Base-by-base conservation (phyloP, 2,888 invertebrate genomes). In the Folsomia manolachei region DNA sequence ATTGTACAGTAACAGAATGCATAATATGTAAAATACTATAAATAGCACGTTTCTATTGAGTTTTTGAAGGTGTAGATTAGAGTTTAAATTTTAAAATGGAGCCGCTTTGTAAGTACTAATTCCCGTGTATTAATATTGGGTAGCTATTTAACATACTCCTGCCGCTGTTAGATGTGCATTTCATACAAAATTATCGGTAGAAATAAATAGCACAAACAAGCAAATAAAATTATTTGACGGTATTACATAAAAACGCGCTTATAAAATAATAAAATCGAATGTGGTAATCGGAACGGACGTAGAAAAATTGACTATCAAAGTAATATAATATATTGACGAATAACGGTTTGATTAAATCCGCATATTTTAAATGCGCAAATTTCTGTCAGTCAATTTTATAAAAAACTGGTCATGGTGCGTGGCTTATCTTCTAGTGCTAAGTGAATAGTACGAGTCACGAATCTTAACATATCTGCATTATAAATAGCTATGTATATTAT, bases 271-370 rank as follows among this genome's bases (percentile, higher is more conserved):
- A 9, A 4, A 39, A 39, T n/a, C n/a, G n/a, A 39, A 39, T 39
- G 14, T 39, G 14, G 4, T 14, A 9, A 39, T 9, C 39, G 39
- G n/a, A 56, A 56, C 7, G 56, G 56, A 56, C 56, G 56, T 56
- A 56, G 56, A 56, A n/a, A n/a, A n/a, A 56, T 19, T 56, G 56
- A 56, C 56, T 56, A 56, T 56, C 56, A 56, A 56, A 56, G 56
- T 56, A 56, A 4, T 14, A 11, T 51, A 18, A 11, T 51, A 56
- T 9, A 39, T 39, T 39, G 39, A 39, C 39, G 39, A 39, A 39
- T 39, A 39, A 39, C 14, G 39, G 39, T 39, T n/a, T 39, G 39
- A 39, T 39, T 39, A 14, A 39, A 9, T 39, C n/a, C n/a, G n/a
- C n/a, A n/a, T 39, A 39, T 9, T 4, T 52, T 11, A 70, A 63